phyloP scores from a whole-genome alignment of 2,888 invertebrate genomes.

The Bombylius major region DNA sequence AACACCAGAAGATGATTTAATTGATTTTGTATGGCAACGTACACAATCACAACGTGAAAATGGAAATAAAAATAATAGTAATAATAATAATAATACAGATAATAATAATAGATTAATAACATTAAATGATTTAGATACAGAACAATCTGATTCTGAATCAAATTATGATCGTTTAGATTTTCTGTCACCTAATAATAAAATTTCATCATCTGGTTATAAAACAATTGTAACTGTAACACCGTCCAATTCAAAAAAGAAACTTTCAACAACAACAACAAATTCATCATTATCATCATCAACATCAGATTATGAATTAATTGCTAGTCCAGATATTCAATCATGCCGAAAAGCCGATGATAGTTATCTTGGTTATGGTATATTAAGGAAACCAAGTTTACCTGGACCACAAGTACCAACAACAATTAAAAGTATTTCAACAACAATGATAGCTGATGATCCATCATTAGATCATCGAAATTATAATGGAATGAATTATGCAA shows the following conservation, averaged over 20 bases:
- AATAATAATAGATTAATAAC: slow-evolving; percentile 18
- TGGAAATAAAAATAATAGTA: slow-evolving; percentile 39
- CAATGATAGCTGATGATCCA: slow-evolving; percentile 25
- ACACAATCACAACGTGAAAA: slow-evolving; percentile 34
- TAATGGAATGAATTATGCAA: slow-evolving; percentile 68
- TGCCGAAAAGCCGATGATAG: slow-evolving; percentile 67
- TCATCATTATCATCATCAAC: slow-evolving; percentile 30
- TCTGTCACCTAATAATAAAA: slow-evolving; percentile 63
- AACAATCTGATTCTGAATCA: slow-evolving; percentile 28
- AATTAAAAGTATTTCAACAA: slow-evolving; percentile 22
- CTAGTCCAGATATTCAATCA: slow-evolving; percentile 49
- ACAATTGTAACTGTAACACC: slow-evolving; percentile 53
- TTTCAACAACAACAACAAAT: slow-evolving; percentile 11
- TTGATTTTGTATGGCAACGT: slow-evolving; percentile 37
- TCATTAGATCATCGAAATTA: slow-evolving; percentile 55
- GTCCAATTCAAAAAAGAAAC: slow-evolving; percentile 30
- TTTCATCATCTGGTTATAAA: slow-evolving; percentile 55
- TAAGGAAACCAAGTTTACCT: slow-evolving; percentile 51
- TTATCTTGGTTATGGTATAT: slow-evolving; percentile 65
- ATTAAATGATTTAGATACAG: neutral
- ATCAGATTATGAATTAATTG: slow-evolving; percentile 68
- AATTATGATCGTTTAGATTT: slow-evolving; percentile 72
- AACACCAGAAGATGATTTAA: slow-evolving; percentile 30
- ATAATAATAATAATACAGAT: slow-evolving; percentile 29
- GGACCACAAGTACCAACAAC: slow-evolving; percentile 43